These are phyloP conservation scores for Acridotheres tristis DNA, from an alignment of 2,797 vertebrate species.

Conservation along the genomic window DNA sequence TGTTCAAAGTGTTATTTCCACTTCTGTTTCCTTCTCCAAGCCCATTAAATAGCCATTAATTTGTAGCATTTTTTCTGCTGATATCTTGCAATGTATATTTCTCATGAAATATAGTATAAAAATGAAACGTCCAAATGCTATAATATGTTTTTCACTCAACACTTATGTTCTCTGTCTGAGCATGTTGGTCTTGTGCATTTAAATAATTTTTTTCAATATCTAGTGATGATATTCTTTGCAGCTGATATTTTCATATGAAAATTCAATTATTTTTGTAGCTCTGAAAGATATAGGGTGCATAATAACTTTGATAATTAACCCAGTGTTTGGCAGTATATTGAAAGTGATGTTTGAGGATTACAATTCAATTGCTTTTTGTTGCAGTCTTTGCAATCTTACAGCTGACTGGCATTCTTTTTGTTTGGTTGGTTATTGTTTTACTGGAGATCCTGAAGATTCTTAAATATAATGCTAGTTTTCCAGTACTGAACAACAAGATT, in stretches of 20 bases:
- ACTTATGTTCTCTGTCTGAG: background rate
- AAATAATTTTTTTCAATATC: slow-evolving; percentile 7
- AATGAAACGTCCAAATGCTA: background rate
- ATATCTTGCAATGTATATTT: background rate
- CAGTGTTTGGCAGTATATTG: background rate
- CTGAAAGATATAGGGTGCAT: slow-evolving; percentile 14
- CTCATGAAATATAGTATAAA: background rate
- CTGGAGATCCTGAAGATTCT: background rate
- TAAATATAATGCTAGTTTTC: background rate
- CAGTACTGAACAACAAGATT: background rate
- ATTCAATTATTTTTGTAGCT: slow-evolving; percentile 41
- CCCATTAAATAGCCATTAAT: background rate
- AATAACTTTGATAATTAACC: slow-evolving; percentile 50
- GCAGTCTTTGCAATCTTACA: background rate
- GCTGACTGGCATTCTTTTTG: background rate
- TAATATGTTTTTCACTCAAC: background rate
- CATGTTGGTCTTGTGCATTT: background rate
- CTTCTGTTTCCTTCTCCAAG: background rate
- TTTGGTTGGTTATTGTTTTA: background rate
- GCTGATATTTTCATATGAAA: slow-evolving; percentile 19
- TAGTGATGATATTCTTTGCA: background rate
- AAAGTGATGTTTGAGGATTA: slow-evolving; percentile 34
- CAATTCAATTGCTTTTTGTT: background rate
- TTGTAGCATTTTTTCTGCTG: background rate
- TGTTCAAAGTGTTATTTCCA: background rate